These are phyloP conservation scores for Aptenodytes patagonicus DNA, from an alignment of 2,113 vertebrate genomes.

Conservation along the genomic window DNA sequence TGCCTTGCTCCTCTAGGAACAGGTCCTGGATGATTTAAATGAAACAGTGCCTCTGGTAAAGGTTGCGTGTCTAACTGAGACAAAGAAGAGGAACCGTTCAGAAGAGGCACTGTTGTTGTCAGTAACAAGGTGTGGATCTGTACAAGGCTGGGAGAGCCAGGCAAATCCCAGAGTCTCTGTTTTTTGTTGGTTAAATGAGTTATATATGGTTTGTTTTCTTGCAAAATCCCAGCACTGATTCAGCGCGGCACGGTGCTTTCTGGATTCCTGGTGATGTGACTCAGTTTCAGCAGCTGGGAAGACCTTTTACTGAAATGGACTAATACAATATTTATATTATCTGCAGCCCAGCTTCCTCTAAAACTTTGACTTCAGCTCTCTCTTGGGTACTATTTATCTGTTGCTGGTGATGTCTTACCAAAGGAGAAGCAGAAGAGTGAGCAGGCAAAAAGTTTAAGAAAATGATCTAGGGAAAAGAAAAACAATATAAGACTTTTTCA, in stretches of 20 bases:
- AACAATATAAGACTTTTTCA: neutral
- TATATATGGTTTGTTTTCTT: neutral
- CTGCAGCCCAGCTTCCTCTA: neutral
- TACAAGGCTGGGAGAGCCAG: neutral
- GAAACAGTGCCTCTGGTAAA: neutral
- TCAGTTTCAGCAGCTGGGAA: neutral
- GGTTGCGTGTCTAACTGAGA: neutral
- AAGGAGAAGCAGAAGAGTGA: neutral
- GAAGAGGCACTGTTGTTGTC: neutral
- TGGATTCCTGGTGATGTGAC: neutral
- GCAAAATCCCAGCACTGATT: neutral
- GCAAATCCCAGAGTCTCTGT: neutral
- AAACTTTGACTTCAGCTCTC: neutral
- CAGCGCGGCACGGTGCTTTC: neutral
- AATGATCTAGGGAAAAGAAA: neutral
- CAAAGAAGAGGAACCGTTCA: fast-evolving
- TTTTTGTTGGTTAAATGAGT: neutral
- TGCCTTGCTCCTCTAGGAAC: neutral
- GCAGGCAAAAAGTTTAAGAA: neutral
- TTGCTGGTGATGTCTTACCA: neutral
- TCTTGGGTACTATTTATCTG: neutral
- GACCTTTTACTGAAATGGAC: neutral
- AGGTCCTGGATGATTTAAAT: neutral
- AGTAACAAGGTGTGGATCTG: too few relatives aligned
- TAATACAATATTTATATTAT: neutral